phyloP scores from a whole-genome alignment of 2,888 invertebrate species.

The Microplitis deprimator region DNA sequence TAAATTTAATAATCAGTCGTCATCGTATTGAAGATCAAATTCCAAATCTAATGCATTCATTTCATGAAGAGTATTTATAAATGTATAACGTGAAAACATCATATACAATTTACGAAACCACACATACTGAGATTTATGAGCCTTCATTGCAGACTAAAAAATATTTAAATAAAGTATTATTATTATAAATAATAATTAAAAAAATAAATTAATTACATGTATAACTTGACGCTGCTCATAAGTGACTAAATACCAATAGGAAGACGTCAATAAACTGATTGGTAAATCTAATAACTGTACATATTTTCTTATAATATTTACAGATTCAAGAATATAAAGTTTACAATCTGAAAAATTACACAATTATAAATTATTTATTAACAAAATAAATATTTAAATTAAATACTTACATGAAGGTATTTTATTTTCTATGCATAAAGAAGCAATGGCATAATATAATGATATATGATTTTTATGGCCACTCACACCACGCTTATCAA shows the following conservation, averaged over 20 bases:
- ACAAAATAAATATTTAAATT: constrained; percentile 23
- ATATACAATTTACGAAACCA: constrained; percentile 96
- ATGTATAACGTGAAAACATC: constrained; percentile 89
- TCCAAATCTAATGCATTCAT: constrained; percentile 84
- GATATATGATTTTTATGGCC: constrained; percentile 93
- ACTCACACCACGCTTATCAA: constrained; percentile 94
- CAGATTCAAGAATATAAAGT: constrained; percentile 87
- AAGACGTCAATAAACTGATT: constrained; percentile 83
- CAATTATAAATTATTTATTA: constrained; percentile 7
- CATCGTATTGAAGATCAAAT: constrained; percentile 82
- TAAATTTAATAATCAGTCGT: constrained; percentile 49
- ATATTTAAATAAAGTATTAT: constrained; percentile 17
- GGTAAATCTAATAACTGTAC: constrained; percentile 87
- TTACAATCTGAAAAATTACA: constrained; percentile 78
- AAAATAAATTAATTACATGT: constrained; percentile 57
- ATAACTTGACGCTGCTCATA: constrained; percentile 64
- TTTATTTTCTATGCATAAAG: constrained; percentile 82
- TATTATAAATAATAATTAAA: neutral
- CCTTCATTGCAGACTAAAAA: constrained; percentile 83
- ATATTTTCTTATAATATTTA: constrained; percentile 90
- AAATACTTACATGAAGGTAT: constrained; percentile 80
- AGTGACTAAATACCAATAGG: constrained; percentile 78
- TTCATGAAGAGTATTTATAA: constrained; percentile 88
- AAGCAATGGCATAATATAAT: constrained; percentile 85
- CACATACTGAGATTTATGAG: constrained; percentile 91